Base-by-base conservation (phyloP, 2,113 vertebrate species). In the Scartelaos histophorus region DNA sequence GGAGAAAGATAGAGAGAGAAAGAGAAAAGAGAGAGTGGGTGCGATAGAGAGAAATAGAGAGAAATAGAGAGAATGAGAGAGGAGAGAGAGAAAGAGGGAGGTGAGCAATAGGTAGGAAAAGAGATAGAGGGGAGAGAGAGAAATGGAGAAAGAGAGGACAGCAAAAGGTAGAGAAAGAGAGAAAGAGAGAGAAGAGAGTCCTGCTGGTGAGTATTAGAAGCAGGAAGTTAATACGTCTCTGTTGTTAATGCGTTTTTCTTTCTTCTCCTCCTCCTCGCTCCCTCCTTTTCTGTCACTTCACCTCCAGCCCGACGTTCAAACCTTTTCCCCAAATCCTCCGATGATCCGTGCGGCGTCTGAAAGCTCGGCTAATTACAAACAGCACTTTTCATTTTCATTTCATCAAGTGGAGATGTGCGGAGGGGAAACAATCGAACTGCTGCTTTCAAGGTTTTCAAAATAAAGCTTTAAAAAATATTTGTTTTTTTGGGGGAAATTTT, bases 241-340 rank as follows among this genome's bases (percentile, higher is more conserved):
- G 64, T 24, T 22, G 64, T 45, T 46, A 81, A 79, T 80, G 82
- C 54, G 68, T 80, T 69, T 73, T 77, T 79, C 75, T 69, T 38
- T 9, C 35, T 38, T 38, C 38, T 43, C 7, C 38, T 43, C 38
- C 10, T 43, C 38, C 24, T 68, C 82, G 83, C 67, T 75, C 82
- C 81, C 75, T 70, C 66, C 68, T 78, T 69, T 58, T 70, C 64
- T 71, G 78, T 88, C 88, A 85, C 71, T 82, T 82, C 75, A 76
- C 76, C 73, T 84, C 72, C 62, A 21, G 46, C 70, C 49, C 78
- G 71, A 81, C 80, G 79, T 75, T 79, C 85, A 81, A 86, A 84
- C 67, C 64, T 77, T 85, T 84, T 69, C 61, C 77, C 49, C 70
- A 78, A 79, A 82, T 73, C 16, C 82, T 77, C 75, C 73, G 82